A percentile compares a stretch with the other conserved stretches of the same genome.
Evolutionary conservation across 2,888 invertebrate species (phyloP).

Genomic region (Polyommatus icarus): DNA sequence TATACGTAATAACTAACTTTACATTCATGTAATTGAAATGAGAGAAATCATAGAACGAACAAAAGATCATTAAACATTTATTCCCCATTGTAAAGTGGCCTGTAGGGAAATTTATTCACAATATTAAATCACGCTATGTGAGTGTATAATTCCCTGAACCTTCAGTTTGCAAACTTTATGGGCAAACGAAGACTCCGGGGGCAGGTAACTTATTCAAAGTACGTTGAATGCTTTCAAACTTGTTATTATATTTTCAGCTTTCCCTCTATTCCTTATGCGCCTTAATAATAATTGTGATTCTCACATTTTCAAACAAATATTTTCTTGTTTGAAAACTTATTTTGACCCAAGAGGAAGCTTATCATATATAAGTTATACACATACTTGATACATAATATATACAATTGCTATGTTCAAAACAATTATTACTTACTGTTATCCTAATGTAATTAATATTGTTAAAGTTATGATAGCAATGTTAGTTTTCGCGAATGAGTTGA

Average conservation of each 20-base stretch:
- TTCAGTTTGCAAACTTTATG: conserved; percentile 18
- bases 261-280: background rate
- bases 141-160: conserved; percentile 24
- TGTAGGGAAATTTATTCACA: conserved; percentile 10
- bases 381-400: too few relatives aligned
- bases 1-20: too few relatives aligned
- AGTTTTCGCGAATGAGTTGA: too few relatives aligned
- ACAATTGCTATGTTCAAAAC: too few relatives aligned
- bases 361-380: too few relatives aligned
- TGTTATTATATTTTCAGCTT: conserved; percentile 4
- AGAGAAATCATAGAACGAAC: background rate
- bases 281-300: background rate
- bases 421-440: too few relatives aligned
- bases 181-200: conserved; percentile 5
- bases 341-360: background rate
- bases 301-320: background rate
- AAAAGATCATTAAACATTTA: conserved; percentile 4
- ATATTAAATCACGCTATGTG: background rate
- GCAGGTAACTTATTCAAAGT: conserved; percentile 24
- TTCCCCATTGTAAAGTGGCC: background rate
- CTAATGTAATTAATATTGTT: too few relatives aligned
- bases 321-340: background rate
- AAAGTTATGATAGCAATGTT: too few relatives aligned
- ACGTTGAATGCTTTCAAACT: conserved; percentile 21
- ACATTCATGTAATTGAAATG: background rate